Conservation (phyloP, 1,140 invertebrate genomes). For the Vanessa atalanta region DNA sequence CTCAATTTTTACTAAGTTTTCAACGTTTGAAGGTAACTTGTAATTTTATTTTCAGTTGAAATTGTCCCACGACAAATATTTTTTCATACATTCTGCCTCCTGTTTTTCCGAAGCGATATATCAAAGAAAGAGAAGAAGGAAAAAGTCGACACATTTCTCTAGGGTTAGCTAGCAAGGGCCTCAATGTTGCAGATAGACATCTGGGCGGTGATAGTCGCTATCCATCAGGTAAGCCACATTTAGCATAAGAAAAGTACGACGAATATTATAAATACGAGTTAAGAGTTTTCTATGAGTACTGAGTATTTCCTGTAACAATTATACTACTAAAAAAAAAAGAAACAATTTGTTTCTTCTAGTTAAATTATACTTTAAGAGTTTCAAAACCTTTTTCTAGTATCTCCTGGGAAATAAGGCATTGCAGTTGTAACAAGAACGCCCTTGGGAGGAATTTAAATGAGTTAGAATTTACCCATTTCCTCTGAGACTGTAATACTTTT, state of each 20-base stretch:
- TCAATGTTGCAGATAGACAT: too few species aligned
- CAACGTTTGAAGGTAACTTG: too few species aligned
- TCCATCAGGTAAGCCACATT: too few species aligned
- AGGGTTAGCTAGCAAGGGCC: too few species aligned
- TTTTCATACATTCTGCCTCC: too few species aligned
- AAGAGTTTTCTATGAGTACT: not conserved
- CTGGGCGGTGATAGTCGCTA: too few species aligned
- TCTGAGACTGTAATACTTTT: slow-evolving; percentile 14
- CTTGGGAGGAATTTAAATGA: slow-evolving; percentile 4
- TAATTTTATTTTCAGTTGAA: too few species aligned
- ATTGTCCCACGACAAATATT: too few species aligned
- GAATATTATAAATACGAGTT: slow-evolving; percentile 3
- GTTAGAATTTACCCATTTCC: slow-evolving; percentile 11
- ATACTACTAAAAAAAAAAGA: not conserved
- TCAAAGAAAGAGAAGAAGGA: too few species aligned
- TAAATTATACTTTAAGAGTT: not conserved
- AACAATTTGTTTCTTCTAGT: not conserved
- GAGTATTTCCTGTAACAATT: not conserved
- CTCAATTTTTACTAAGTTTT: too few species aligned
- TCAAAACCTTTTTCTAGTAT: not conserved
- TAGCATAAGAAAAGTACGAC: not conserved
- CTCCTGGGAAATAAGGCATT: not conserved
- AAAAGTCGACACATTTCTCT: too few species aligned
- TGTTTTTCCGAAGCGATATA: too few species aligned
- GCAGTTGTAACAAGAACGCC: not conserved